Conservation (phyloP, 2,797 vertebrate species). For the Sebastes taczanowskii region DNA sequence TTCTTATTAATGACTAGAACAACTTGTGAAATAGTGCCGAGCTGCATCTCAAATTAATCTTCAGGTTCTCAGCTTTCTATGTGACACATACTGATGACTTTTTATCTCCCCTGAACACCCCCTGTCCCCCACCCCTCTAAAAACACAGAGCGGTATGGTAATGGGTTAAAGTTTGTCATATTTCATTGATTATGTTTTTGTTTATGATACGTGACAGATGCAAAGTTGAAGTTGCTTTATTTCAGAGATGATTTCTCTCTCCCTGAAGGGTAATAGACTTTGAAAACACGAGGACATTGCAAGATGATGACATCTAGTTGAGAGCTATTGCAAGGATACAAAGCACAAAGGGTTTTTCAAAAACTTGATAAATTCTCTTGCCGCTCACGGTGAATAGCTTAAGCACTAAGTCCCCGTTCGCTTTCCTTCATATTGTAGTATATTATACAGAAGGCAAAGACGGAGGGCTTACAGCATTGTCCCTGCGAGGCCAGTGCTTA, state of each 20-base stretch:
- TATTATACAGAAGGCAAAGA: constrained; percentile 45
- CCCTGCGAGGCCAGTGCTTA: constrained; percentile 66
- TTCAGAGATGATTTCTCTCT: constrained; percentile 3
- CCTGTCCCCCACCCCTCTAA: no score
- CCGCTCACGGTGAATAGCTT: constrained; percentile 33
- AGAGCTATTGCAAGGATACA: constrained; percentile 38
- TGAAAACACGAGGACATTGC: constrained; percentile 45
- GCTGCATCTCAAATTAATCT: no score
- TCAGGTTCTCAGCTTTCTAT: no score
- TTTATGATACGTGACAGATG: constrained; percentile 20
- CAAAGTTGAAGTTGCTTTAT: not conserved
- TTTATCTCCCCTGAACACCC: no score
- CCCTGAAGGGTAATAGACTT: constrained; percentile 35
- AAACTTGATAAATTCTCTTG: constrained; percentile 48
- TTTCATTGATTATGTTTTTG: constrained; percentile 8
- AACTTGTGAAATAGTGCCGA: no score
- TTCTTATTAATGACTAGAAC: no score
- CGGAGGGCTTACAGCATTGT: constrained; percentile 56
- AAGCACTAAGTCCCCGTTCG: constrained; percentile 19
- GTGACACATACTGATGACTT: no score
- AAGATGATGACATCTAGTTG: constrained; percentile 62
- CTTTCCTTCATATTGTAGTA: constrained; percentile 28
- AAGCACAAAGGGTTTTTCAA: constrained; percentile 22
- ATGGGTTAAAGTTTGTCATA: not conserved
- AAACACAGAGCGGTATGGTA: no score